Percentiles rank a stretch among this genome's conserved stretches.
Evolutionary conservation across 2,113 vertebrate genomes (phyloP).

Genomic region (Fukomys damarensis): DNA sequence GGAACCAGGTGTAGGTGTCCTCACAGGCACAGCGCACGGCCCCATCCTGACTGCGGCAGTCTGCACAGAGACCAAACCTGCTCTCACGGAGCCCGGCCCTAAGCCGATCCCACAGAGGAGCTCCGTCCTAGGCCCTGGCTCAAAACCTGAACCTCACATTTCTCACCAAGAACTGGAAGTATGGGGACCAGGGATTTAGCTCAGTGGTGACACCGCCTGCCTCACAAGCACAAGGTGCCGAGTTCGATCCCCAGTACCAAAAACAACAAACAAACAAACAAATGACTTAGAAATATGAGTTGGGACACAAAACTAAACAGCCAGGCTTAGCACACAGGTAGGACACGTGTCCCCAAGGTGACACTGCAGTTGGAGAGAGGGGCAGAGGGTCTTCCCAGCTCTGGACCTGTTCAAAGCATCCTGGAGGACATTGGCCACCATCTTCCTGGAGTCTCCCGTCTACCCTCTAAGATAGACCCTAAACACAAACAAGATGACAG

Average conservation of each 20-base stretch:
- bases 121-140: not conserved
- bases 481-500: not conserved
- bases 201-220: too few species aligned
- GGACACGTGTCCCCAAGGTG: too few species aligned
- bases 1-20: conserved; percentile 72
- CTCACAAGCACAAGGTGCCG: too few species aligned
- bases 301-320: not conserved
- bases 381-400: not conserved
- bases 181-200: too few species aligned
- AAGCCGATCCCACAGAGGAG: not conserved
- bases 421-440: not conserved
- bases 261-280: too few species aligned
- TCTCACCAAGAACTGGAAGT: not conserved
- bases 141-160: not conserved
- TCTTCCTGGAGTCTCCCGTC: not conserved
- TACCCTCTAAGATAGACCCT: not conserved
- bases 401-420: not conserved
- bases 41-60: conserved; percentile 13
- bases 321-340: not conserved
- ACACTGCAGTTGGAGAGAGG: not conserved
- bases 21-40: conserved; percentile 72
- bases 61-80: conserved; percentile 34
- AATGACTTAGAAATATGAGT: too few species aligned
- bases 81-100: not conserved
- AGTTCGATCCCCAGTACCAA: too few species aligned